These are phyloP conservation scores for Argyra leucocephala DNA, from an alignment of 2,888 invertebrate species.

Conservation along the genomic window DNA sequence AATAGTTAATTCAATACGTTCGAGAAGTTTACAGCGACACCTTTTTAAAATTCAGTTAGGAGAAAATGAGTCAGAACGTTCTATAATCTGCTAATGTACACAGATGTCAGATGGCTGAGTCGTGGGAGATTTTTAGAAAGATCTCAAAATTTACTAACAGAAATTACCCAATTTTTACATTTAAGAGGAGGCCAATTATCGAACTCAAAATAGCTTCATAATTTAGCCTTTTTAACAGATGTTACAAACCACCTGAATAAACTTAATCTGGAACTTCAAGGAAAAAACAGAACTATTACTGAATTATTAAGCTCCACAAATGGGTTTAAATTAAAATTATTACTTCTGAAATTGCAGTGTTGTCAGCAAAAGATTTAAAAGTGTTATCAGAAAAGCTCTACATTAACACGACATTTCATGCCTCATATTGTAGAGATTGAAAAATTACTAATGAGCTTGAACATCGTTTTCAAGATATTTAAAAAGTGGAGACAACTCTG, in stretches of 20 bases:
- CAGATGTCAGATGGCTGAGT: slow-evolving; percentile 15
- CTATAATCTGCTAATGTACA: slow-evolving; percentile 11
- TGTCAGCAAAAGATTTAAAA: slow-evolving; percentile 4
- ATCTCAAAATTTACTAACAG: neutral
- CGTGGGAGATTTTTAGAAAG: slow-evolving; percentile 9
- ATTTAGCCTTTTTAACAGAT: slow-evolving; percentile 14
- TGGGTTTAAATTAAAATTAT: slow-evolving; percentile 7
- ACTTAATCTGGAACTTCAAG: slow-evolving; percentile 10
- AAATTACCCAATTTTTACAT: too few species aligned
- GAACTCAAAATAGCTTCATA: neutral
- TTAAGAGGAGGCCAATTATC: slow-evolving; percentile 4
- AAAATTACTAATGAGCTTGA: slow-evolving; percentile 8
- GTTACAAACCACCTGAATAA: slow-evolving; percentile 9
- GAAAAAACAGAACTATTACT: slow-evolving; percentile 7
- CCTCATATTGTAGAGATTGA: slow-evolving; percentile 7
- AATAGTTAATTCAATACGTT: slow-evolving; percentile 4
- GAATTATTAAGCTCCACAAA: slow-evolving; percentile 10
- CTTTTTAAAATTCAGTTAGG: neutral
- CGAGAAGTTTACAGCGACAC: slow-evolving; percentile 6
- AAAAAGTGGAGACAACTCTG: too few species aligned
- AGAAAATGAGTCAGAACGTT: neutral
- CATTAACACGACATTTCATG: neutral
- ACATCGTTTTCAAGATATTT: too few species aligned
- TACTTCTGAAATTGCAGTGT: slow-evolving; percentile 7
- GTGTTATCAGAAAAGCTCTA: neutral